Evolutionary conservation across 2,113 vertebrate genomes (phyloP).

Genomic region (Myxocyprinus asiaticus): DNA sequence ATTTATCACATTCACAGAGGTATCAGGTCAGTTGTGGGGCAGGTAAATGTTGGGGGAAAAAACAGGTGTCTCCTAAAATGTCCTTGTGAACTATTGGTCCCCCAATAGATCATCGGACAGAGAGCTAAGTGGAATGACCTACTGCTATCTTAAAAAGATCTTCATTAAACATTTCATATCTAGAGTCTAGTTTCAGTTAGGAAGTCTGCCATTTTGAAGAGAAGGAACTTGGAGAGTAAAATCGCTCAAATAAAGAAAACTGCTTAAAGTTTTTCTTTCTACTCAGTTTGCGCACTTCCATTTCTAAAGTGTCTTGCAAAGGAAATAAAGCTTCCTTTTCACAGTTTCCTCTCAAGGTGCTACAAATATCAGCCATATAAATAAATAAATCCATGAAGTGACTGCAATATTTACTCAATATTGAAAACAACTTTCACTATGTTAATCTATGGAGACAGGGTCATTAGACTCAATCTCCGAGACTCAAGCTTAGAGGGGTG

Average conservation of each 20-base stretch:
- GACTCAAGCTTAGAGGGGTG: too few species aligned
- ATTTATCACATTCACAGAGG: background rate
- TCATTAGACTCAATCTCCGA: too few species aligned
- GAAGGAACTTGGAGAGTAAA: background rate
- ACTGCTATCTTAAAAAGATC: background rate
- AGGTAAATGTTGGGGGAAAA: conserved; percentile 37
- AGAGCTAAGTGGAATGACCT: background rate
- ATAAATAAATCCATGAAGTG: conserved; percentile 46
- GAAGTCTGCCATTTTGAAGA: conserved; percentile 25
- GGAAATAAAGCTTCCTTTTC: conserved; percentile 74
- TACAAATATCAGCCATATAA: conserved; percentile 51
- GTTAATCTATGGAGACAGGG: too few species aligned
- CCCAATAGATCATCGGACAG: background rate
- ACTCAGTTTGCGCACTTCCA: background rate
- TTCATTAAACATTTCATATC: background rate
- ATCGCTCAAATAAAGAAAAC: conserved; percentile 33
- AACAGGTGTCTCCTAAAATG: background rate
- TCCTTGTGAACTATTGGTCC: background rate
- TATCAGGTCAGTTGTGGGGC: background rate
- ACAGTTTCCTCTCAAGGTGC: conserved; percentile 78
- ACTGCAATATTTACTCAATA: conserved; percentile 11
- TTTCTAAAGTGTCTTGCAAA: conserved; percentile 59
- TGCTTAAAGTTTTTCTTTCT: background rate
- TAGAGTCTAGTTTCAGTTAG: conserved; percentile 1
- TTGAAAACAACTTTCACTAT: background rate